These are phyloP conservation scores for Drosophila baimaii DNA, from an alignment of 1,140 invertebrate genomes.

Conservation along the genomic window DNA sequence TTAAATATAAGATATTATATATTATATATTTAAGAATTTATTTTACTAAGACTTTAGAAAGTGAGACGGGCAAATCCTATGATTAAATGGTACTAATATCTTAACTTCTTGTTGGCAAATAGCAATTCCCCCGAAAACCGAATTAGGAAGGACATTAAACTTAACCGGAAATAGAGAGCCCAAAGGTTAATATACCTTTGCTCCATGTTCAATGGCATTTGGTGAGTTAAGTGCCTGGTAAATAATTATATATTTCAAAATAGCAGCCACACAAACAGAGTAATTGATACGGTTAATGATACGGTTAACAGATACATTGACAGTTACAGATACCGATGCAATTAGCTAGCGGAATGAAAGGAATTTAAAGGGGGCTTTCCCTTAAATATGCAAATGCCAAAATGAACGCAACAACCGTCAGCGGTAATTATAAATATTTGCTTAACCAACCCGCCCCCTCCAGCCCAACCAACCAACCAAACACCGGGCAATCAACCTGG, in stretches of 20 bases:
- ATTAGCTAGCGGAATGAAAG: not conserved
- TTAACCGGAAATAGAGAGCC: not conserved
- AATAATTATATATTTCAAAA: conserved; percentile 8
- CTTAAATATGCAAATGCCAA: conserved; percentile 26
- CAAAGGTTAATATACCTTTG: conserved; percentile 5
- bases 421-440: conserved; percentile 44
- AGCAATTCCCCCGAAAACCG: not conserved
- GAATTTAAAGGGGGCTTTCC: conserved; percentile 3
- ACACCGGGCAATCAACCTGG: conserved; percentile 16
- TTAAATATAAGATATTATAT: too few species aligned
- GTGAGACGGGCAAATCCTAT: too few species aligned
- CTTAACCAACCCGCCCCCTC: not conserved
- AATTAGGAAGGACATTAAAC: not conserved
- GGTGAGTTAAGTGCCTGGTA: not conserved
- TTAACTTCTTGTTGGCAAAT: not conserved
- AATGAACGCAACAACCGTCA: conserved; percentile 15
- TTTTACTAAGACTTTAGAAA: too few species aligned
- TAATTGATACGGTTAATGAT: conserved; percentile 5
- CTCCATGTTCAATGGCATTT: not conserved
- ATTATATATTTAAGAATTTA: too few species aligned
- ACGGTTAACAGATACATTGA: not conserved
- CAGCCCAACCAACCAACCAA: not conserved
- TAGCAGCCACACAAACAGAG: not conserved
- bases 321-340: not conserved
- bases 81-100: too few species aligned